phyloP scores from a whole-genome alignment of 2,888 invertebrate species.

The Lepidochrysops patricia region DNA sequence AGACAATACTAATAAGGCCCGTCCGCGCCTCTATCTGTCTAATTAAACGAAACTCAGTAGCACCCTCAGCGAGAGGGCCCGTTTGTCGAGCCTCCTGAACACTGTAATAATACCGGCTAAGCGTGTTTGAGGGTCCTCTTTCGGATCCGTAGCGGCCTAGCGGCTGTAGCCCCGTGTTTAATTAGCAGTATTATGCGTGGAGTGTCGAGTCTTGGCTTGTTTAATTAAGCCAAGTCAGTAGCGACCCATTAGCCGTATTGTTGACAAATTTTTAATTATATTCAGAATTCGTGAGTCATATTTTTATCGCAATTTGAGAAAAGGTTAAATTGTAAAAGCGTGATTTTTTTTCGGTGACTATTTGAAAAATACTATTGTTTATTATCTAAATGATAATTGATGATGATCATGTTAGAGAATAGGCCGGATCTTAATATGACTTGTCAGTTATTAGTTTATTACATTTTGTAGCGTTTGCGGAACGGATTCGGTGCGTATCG shows the following conservation, averaged over 20 bases:
- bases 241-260: slow-evolving; percentile 53
- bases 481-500: too few species aligned
- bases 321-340: too few species aligned
- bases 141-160: slow-evolving; percentile 52
- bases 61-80: slow-evolving; percentile 68
- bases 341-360: too few species aligned
- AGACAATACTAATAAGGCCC: slow-evolving; percentile 75
- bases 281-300: neutral
- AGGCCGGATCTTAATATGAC: too few species aligned
- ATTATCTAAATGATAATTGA: too few species aligned
- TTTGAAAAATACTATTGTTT: too few species aligned
- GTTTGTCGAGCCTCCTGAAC: slow-evolving; percentile 69
- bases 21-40: slow-evolving; percentile 74
- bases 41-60: slow-evolving; percentile 74
- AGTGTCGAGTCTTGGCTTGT: slow-evolving; percentile 68
- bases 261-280: slow-evolving; percentile 22
- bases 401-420: too few species aligned
- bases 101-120: slow-evolving; percentile 73
- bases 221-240: slow-evolving; percentile 73
- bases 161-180: slow-evolving; percentile 69
- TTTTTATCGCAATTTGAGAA: too few species aligned
- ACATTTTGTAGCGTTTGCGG: too few species aligned
- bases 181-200: slow-evolving; percentile 72
- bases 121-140: slow-evolving; percentile 74
- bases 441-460: too few species aligned